These are phyloP conservation scores for Phrynocephalus guinanensis DNA, from an alignment of 2,797 vertebrate species.

Conservation along the genomic window DNA sequence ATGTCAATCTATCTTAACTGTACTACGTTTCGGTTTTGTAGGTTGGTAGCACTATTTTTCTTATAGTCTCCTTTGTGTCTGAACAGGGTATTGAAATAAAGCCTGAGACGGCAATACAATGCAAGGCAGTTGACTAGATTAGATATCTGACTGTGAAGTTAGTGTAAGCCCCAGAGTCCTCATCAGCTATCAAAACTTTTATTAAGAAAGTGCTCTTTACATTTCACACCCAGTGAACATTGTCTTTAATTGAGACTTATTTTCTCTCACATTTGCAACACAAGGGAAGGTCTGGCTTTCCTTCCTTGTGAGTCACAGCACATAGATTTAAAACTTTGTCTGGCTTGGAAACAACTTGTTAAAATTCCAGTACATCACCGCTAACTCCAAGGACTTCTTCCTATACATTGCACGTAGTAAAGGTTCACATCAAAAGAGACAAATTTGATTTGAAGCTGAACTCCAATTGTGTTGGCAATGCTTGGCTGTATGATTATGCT, in stretches of 20 bases:
- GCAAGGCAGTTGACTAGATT: background rate
- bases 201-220: background rate
- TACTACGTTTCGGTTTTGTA: background rate
- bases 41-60: background rate
- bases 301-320: slow-evolving; percentile 13
- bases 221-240: slow-evolving; percentile 21
- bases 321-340: slow-evolving; percentile 9
- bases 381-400: slow-evolving; percentile 16
- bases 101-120: background rate
- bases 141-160: background rate
- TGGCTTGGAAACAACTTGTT: slow-evolving; percentile 7
- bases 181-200: background rate
- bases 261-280: slow-evolving; percentile 13
- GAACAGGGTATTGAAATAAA: background rate
- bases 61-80: background rate
- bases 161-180: background rate
- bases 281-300: slow-evolving; percentile 8
- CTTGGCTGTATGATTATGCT: background rate
- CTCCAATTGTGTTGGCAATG: background rate
- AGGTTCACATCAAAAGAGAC: slow-evolving; percentile 16
- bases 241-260: background rate
- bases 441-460: slow-evolving; percentile 12
- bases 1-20: no score
- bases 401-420: background rate
- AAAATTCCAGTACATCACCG: background rate